These are phyloP conservation scores for Carapus acus DNA, from an alignment of 2,797 vertebrate genomes.

Conservation along the genomic window DNA sequence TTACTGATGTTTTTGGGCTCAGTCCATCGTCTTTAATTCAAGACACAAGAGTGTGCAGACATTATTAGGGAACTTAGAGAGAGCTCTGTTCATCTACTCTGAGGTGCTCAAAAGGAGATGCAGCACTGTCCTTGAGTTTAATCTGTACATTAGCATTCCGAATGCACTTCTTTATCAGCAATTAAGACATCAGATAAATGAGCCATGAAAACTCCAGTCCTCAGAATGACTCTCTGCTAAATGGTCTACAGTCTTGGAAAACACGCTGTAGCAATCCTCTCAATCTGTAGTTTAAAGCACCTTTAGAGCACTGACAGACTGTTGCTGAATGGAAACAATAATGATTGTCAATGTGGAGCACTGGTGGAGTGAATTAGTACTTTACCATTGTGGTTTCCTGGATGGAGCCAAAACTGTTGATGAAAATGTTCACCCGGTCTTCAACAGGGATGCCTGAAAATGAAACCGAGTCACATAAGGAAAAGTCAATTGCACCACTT, in stretches of 20 bases:
- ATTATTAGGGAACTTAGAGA: slow-evolving; percentile 19
- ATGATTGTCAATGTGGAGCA: slow-evolving; percentile 32
- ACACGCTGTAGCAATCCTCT: slow-evolving; percentile 12
- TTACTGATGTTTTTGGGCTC: slow-evolving; percentile 15
- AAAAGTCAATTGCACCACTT: not conserved
- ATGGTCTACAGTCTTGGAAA: slow-evolving; percentile 26
- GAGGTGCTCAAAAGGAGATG: slow-evolving; percentile 32
- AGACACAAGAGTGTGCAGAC: not conserved
- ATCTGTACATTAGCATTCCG: slow-evolving; percentile 52
- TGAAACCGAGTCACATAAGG: slow-evolving; percentile 12
- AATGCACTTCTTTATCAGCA: slow-evolving; percentile 50
- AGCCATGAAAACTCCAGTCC: slow-evolving; percentile 42
- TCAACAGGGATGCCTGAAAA: slow-evolving; percentile 90
- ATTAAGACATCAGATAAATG: slow-evolving; percentile 64
- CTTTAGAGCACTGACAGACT: slow-evolving; percentile 10
- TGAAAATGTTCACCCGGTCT: slow-evolving; percentile 97
- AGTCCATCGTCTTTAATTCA: slow-evolving; percentile 26
- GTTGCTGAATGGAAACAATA: slow-evolving; percentile 29
- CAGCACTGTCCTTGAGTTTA: slow-evolving; percentile 46
- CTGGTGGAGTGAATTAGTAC: slow-evolving; percentile 8
- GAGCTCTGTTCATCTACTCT: slow-evolving; percentile 26
- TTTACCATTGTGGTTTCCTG: slow-evolving; percentile 99
- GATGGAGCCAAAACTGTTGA: slow-evolving; percentile 99
- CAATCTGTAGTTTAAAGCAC: not conserved
- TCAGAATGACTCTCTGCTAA: slow-evolving; percentile 46